Conservation (phyloP, 2,888 invertebrate species). For the Agriotes lineatus region DNA sequence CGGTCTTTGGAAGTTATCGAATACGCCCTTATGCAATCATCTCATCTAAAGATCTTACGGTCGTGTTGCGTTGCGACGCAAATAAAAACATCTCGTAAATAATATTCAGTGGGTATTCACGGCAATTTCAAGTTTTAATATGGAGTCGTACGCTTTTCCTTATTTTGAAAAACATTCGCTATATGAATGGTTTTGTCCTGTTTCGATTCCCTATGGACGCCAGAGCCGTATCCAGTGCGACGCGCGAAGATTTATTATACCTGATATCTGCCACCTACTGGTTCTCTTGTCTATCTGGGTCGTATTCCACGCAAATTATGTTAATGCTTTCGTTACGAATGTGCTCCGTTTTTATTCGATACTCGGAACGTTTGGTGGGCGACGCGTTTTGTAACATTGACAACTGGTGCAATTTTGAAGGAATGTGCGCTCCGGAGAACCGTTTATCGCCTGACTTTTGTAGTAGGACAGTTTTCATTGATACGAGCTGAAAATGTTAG, state of each 20-base stretch:
- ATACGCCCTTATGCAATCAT: no score
- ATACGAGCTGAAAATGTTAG: no score
- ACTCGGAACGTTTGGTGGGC: slow-evolving; percentile 22
- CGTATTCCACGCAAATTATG: slow-evolving; percentile 38
- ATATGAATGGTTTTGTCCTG: not conserved
- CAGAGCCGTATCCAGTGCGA: not conserved
- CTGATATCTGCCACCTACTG: slow-evolving; percentile 21
- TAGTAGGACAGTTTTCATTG: not conserved
- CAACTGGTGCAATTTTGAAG: slow-evolving; percentile 3
- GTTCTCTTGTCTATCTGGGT: slow-evolving; percentile 25
- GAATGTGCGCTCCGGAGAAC: not conserved
- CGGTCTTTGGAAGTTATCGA: no score
- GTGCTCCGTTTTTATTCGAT: slow-evolving; percentile 24
- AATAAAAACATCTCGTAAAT: no score
- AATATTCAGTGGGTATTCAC: no score
- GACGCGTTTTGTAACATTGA: slow-evolving; percentile 21
- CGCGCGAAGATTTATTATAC: slow-evolving; percentile 14
- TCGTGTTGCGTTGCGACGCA: no score
- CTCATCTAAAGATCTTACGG: no score
- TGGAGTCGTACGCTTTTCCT: no score
- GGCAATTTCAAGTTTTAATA: no score
- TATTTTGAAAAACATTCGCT: not conserved
- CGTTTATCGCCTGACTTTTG: not conserved
- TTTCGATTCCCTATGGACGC: not conserved
- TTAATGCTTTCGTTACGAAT: slow-evolving; percentile 26